These are phyloP conservation scores for Microcebus murinus DNA, from an alignment of 2,113 vertebrate genomes.

Conservation along the genomic window DNA sequence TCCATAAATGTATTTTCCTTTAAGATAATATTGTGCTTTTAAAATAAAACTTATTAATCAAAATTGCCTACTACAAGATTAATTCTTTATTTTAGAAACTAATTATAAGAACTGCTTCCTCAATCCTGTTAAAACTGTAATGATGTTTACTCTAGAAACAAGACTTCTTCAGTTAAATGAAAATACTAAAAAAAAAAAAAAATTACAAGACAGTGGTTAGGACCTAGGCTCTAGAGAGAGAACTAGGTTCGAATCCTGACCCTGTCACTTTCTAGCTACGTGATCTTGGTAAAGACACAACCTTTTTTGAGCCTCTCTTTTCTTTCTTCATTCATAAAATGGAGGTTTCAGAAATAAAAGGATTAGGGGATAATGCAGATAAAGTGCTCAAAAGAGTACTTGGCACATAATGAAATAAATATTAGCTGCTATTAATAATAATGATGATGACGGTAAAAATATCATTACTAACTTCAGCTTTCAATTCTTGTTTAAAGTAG, in stretches of 20 bases:
- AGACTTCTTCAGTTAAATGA: constrained; percentile 5
- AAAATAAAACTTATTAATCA: constrained; percentile 71
- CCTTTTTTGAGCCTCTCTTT: neutral
- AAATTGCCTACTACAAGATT: constrained; percentile 46
- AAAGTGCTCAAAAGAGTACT: neutral
- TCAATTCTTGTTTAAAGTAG: constrained; percentile 36
- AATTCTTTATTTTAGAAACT: constrained; percentile 72
- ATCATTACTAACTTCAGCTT: neutral
- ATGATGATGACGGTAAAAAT: neutral
- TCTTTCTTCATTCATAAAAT: constrained; percentile 1
- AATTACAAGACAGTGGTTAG: neutral
- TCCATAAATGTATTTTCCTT: constrained; percentile 61
- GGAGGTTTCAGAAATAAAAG: neutral
- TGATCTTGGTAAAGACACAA: neutral
- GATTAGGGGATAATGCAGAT: neutral
- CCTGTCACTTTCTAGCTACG: neutral
- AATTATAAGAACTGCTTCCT: constrained; percentile 64
- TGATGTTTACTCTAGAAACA: constrained; percentile 47
- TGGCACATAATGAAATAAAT: neutral
- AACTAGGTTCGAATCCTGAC: neutral
- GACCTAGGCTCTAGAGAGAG: neutral
- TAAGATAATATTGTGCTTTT: constrained; percentile 57
- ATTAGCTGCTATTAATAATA: neutral
- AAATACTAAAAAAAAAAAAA: constrained; percentile 25
- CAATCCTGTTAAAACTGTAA: constrained; percentile 53